Base-by-base conservation (phyloP, 1,140 invertebrate species). In the Lethrus apterus region DNA sequence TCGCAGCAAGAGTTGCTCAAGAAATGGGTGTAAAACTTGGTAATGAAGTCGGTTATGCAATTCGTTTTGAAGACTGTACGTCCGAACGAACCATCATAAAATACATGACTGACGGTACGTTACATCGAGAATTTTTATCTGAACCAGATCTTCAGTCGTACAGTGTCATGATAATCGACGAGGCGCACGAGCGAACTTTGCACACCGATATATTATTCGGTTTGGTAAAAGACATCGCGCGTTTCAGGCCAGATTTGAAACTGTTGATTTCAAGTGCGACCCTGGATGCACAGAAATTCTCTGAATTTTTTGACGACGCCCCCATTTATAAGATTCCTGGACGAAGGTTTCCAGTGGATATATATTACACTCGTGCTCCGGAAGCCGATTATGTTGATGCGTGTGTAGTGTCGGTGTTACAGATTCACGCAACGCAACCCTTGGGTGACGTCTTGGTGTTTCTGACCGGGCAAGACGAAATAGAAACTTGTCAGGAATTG, bases 21-120 rank as follows among this genome's bases (percentile, higher is more conserved):
- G 97, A 99, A 79, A 97, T 99, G 94, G 91, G 92, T 69, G 92
- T 98, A 0, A 86, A 86, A 64, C 71, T 99, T n/a, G 96, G 97
- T 7, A 91, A 96, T 69, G 94, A 99, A 79, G 97, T 99, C 46
- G 97, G 97, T 23, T 99, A 99, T 68, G 93, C 88, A 56, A 99
- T 99, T 57, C 78, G 97, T 65, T 99, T 99, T 75, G 97, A 99
- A 77, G 96, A 99, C 70, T 99, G 96, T 57, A 97, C 95, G 2
- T 95, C 90, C 10, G 82, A 93, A 46, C 84, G 92, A 65, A 99
- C 97, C 7, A 72, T 96, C 33, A 81, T 99, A n/a, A 99, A 99
- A 70, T 99, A 99, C 59, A 98, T 99, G 95, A 99, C 97, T 30
- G 97, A 99, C 72, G 97, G 97, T 63, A 99, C 97, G 60, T 67